Evolutionary conservation across 2,113 vertebrate species (phyloP), one percentile per base, ranked within the genome.

Genomic region (Mustela nigripes): DNA sequence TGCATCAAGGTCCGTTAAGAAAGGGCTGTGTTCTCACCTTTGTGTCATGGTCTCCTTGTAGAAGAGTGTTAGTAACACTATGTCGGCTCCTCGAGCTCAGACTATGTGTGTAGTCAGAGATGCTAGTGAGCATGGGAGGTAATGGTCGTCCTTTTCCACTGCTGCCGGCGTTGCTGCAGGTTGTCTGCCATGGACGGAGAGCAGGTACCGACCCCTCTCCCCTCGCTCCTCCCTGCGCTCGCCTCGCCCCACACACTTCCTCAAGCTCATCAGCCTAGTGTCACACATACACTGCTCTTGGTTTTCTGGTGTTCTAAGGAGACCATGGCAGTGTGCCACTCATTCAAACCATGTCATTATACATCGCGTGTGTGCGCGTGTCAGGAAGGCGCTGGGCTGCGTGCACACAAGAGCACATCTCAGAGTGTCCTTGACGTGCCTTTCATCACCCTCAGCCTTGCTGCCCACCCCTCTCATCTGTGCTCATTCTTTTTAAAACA

Each of bases 131-230:
- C 48, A 2, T 84, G 53, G 60, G 31, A 94, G 87, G 96, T 92
- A 88, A 78, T 53, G 92, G 90, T 98, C 56, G 28, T 97, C 98
- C 92, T 95, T 98, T 65, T 97, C 95, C 98, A 97, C 92, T 86
- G 91, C 98, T 98, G 93, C 96, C 22, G 97, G 98, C 89, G 73
- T 97, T 97, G 98, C 98, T 97, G 98, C 98, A 98, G 98, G 48
- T 65, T 88, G 93, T 94, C 98, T 98, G 93, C 98, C 85, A 63
- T 36, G 98, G 98, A 98, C 97, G 88, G 98, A 97, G 73, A 91
- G 87, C 48, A 99, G 99, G 99, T 99, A 99, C 98, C 1, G 18
- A 73, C 71, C 28, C 82, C 63, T 5, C 58, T n/a, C 65, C 85
- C 93, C 89, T 21, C 42, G 14, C 42, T 24, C 65, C 28, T 48